phyloP scores from a whole-genome alignment of 2,113 vertebrate species.

The Hemiscyllium ocellatum region DNA sequence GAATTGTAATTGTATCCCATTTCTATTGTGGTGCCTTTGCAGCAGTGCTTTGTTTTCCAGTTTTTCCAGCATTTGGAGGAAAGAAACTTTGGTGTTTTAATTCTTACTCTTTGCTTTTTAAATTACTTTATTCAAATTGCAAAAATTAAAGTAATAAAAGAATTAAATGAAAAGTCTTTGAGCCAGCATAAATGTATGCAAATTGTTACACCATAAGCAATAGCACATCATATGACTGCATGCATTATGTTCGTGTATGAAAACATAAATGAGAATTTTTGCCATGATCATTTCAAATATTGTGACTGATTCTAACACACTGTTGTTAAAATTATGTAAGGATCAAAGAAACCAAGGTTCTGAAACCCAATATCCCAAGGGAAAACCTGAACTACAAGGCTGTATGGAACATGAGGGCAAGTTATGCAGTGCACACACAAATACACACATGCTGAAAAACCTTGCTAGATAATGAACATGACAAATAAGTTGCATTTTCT shows the following conservation, averaged over 20 bases:
- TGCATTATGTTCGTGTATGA: background rate
- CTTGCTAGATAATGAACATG: background rate
- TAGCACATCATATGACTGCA: background rate
- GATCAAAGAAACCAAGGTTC: background rate
- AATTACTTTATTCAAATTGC: background rate
- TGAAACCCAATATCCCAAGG: background rate
- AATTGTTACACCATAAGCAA: background rate
- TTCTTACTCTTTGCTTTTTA: background rate
- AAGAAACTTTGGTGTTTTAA: background rate
- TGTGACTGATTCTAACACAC: background rate
- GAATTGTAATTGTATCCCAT: background rate
- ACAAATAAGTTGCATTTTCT: too few relatives aligned
- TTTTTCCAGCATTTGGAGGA: background rate
- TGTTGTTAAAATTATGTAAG: background rate
- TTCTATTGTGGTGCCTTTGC: background rate
- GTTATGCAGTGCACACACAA: background rate
- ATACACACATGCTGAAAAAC: background rate
- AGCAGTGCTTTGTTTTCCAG: background rate
- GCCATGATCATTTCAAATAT: background rate
- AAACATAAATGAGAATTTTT: background rate
- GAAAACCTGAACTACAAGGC: background rate
- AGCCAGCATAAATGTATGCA: background rate
- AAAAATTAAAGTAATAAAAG: background rate
- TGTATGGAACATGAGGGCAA: background rate
- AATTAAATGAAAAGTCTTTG: background rate